Conservation (phyloP, 2,888 invertebrate species). For the Xylota sylvarum region DNA sequence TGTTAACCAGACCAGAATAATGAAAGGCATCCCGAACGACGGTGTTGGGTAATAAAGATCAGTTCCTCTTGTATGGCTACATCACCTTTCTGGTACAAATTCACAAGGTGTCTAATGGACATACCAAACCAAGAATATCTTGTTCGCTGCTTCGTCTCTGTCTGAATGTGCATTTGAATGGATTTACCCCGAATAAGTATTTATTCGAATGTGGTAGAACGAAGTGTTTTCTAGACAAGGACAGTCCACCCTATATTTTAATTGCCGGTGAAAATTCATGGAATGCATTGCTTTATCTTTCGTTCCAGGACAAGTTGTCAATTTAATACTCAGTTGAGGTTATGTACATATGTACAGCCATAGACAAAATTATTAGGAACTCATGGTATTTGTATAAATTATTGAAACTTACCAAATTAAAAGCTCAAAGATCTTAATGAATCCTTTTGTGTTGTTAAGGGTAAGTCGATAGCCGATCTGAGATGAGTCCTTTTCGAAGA, state of each 20-base stretch:
- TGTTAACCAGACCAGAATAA: slow-evolving; percentile 70
- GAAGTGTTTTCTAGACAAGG: slow-evolving; percentile 16
- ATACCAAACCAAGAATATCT: slow-evolving; percentile 38
- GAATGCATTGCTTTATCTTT: slow-evolving; percentile 9
- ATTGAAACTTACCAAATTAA: too few species aligned
- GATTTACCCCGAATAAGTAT: slow-evolving; percentile 48
- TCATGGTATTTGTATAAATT: too few species aligned
- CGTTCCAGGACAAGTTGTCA: background rate
- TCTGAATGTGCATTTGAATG: slow-evolving; percentile 44
- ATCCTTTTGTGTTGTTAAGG: too few species aligned
- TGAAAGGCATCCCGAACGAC: slow-evolving; percentile 61
- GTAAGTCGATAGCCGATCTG: too few species aligned
- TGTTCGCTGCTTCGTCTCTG: slow-evolving; percentile 12
- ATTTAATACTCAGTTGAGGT: background rate
- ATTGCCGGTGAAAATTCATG: slow-evolving; percentile 42
- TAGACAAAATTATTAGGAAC: too few species aligned
- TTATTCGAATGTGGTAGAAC: slow-evolving; percentile 32
- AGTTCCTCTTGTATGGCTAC: slow-evolving; percentile 36
- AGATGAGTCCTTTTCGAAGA: too few species aligned
- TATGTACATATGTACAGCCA: too few species aligned
- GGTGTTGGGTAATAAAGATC: slow-evolving; percentile 47
- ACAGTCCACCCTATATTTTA: slow-evolving; percentile 25
- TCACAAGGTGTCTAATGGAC: slow-evolving; percentile 31
- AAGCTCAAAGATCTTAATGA: too few species aligned
- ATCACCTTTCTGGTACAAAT: slow-evolving; percentile 17